These are phyloP conservation scores for Drosophila sp. DNA, from an alignment of 1,140 invertebrate species.

Conservation along the genomic window DNA sequence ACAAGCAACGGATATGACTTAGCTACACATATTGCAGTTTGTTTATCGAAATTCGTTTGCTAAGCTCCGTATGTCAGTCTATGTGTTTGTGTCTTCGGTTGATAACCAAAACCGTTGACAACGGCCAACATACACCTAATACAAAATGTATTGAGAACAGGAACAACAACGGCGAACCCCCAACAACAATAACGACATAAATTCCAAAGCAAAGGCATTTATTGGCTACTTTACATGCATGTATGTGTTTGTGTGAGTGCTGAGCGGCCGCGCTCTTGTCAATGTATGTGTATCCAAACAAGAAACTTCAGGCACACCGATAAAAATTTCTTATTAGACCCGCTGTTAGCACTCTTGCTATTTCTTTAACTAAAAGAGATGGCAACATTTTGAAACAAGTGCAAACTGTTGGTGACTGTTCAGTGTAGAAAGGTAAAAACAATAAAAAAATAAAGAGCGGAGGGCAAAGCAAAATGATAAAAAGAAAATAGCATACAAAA, in stretches of 20 bases:
- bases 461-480: conserved; percentile 43
- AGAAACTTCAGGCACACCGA: conserved; percentile 67
- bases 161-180: conserved; percentile 36
- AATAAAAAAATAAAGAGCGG: conserved; percentile 42
- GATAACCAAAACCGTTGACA: conserved; percentile 74
- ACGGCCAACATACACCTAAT: conserved; percentile 43
- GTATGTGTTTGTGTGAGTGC: conserved; percentile 21
- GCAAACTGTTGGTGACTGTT: conserved; percentile 50
- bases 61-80: conserved; percentile 17
- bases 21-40: conserved; percentile 25
- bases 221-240: conserved; percentile 19
- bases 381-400: conserved; percentile 57
- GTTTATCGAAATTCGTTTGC: conserved; percentile 37
- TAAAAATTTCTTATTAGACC: conserved; percentile 68
- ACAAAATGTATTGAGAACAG: conserved; percentile 73
- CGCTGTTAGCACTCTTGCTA: conserved; percentile 27
- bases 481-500: conserved; percentile 51
- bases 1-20: conserved; percentile 49
- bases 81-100: conserved; percentile 37
- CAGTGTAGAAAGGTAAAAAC: conserved; percentile 65
- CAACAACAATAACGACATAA: conserved; percentile 42
- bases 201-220: conserved; percentile 55
- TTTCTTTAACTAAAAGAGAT: conserved; percentile 54
- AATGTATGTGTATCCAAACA: conserved; percentile 58
- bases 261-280: conserved; percentile 10